phyloP scores from a whole-genome alignment of 2,888 invertebrate species.

The Lagria hirta region DNA sequence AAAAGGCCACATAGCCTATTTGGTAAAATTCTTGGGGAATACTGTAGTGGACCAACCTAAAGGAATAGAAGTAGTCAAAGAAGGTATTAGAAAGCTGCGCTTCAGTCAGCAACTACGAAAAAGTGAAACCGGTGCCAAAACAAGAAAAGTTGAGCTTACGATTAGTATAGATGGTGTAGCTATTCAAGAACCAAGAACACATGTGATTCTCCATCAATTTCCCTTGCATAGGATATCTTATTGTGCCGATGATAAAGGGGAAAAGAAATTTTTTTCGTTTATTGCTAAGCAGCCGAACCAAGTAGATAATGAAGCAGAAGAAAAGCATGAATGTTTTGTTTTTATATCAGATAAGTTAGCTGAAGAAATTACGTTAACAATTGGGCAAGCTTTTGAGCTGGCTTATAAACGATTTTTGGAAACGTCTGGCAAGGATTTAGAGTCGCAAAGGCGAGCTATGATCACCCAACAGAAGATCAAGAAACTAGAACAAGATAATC shows the following conservation, averaged over 20 bases:
- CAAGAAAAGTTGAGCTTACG: slow-evolving; percentile 91
- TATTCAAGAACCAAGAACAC: slow-evolving; percentile 74
- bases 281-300: slow-evolving; percentile 75
- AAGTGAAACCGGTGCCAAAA: slow-evolving; percentile 87
- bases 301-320: slow-evolving; percentile 60
- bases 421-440: slow-evolving; percentile 85
- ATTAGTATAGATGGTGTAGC: slow-evolving; percentile 97
- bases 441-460: slow-evolving; percentile 76
- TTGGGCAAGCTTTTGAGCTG: slow-evolving; percentile 97
- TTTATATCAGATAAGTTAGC: slow-evolving; percentile 97
- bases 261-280: slow-evolving; percentile 95
- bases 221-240: slow-evolving; percentile 97
- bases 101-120: slow-evolving; percentile 91
- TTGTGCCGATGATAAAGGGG: slow-evolving; percentile 98
- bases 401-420: slow-evolving; percentile 95
- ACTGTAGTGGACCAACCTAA: slow-evolving; percentile 95
- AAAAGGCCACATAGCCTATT: slow-evolving; percentile 94
- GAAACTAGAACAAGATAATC: slow-evolving; percentile 82
- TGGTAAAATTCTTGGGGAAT: slow-evolving; percentile 96
- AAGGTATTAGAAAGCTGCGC: slow-evolving; percentile 93
- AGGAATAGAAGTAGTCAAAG: slow-evolving; percentile 97
- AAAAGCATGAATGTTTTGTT: slow-evolving; percentile 93
- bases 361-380: slow-evolving; percentile 95
- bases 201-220: slow-evolving; percentile 89
- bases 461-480: slow-evolving; percentile 84